Evolutionary conservation across 2,113 vertebrate species (phyloP).

Genomic region (Oostethus manadensis): DNA sequence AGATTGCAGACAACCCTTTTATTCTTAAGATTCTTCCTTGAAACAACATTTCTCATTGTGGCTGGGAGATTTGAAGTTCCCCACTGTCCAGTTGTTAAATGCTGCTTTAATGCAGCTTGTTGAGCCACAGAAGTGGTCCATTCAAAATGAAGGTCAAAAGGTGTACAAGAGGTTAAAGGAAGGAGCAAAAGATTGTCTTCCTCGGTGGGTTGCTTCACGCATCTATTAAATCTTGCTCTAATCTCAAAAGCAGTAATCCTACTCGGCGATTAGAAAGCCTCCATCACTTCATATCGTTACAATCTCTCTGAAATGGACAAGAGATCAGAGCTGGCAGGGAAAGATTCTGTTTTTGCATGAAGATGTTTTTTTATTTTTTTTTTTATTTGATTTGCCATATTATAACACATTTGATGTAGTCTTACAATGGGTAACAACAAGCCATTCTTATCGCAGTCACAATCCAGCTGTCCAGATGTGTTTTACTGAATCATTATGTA

Average conservation of each 20-base stretch:
- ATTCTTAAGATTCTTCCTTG: not conserved
- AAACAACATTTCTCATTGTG: slow-evolving; percentile 12
- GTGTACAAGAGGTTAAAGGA: slow-evolving; percentile 35
- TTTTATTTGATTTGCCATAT: slow-evolving; percentile 16
- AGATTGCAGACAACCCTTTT: no score
- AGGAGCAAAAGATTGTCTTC: slow-evolving; percentile 29
- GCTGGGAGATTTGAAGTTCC: slow-evolving; percentile 18
- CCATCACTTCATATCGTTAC: slow-evolving; percentile 48
- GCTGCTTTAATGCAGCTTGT: slow-evolving; percentile 12
- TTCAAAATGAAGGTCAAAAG: slow-evolving; percentile 41
- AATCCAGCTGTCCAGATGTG: not conserved
- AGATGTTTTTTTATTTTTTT: slow-evolving; percentile 27
- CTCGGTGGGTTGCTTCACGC: slow-evolving; percentile 29
- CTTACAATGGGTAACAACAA: not conserved
- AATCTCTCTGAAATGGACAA: slow-evolving; percentile 41
- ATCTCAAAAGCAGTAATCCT: slow-evolving; percentile 60
- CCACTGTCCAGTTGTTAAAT: slow-evolving; percentile 21
- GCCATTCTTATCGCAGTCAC: not conserved
- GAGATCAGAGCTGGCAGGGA: slow-evolving; percentile 29
- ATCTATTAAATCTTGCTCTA: slow-evolving; percentile 62
- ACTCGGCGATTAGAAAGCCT: slow-evolving; percentile 48
- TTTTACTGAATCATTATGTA: not conserved
- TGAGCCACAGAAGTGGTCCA: slow-evolving; percentile 1
- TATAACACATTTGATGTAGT: not conserved
- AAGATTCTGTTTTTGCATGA: slow-evolving; percentile 29